Percentiles rank a stretch among this genome's conserved stretches.
Evolutionary conservation across 2,113 vertebrate genomes (phyloP).

Genomic region (Colinus virginianus): DNA sequence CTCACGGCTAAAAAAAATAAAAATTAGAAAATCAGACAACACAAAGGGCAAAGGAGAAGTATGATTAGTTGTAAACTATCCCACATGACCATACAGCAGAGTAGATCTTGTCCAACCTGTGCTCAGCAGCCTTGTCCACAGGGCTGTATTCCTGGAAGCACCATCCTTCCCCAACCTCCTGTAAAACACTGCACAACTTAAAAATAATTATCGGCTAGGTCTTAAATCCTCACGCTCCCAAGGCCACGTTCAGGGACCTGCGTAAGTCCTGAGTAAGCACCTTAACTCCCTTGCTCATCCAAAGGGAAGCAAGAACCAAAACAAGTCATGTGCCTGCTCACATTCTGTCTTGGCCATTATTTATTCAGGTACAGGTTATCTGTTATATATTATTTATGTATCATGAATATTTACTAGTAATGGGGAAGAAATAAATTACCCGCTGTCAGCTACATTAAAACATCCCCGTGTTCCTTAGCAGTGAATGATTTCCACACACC

Average conservation of each 20-base stretch:
- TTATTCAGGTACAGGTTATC: not conserved
- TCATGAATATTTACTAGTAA: slow-evolving; percentile 67
- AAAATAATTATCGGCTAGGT: too few species aligned
- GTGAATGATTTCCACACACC: not conserved
- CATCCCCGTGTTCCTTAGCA: not conserved
- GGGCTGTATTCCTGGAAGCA: not conserved
- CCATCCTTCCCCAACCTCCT: not conserved
- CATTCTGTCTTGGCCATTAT: not conserved
- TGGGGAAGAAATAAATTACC: slow-evolving; percentile 51
- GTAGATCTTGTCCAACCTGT: not conserved
- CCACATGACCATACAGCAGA: not conserved
- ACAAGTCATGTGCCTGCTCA: not conserved
- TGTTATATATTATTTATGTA: slow-evolving; percentile 57
- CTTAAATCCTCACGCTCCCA: not conserved
- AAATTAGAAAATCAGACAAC: not conserved
- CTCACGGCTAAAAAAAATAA: not conserved
- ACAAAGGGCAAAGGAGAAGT: not conserved
- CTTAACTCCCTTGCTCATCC: not conserved
- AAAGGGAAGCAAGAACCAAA: not conserved
- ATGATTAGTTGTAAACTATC: not conserved
- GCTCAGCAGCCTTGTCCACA: not conserved
- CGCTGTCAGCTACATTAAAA: not conserved
- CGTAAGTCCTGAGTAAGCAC: not conserved
- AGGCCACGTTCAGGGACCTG: not conserved
- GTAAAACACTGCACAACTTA: not conserved